Conservation (phyloP, 2,888 invertebrate species). For the Barypeithes pellucidus region DNA sequence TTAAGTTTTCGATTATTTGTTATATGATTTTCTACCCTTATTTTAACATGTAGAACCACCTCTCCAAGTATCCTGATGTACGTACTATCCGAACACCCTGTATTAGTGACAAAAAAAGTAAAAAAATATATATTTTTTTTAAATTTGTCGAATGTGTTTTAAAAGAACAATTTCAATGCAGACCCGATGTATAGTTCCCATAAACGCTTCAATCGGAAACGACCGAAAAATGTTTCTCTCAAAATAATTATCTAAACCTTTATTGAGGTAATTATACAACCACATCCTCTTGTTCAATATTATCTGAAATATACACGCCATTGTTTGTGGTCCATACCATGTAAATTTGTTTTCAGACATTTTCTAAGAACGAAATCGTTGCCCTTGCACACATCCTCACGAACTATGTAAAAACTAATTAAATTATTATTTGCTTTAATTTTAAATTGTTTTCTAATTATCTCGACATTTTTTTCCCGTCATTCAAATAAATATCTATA, state of each 20-base stretch:
- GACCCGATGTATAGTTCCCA: too few relatives aligned
- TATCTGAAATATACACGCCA: neutral
- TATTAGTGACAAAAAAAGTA: too few relatives aligned
- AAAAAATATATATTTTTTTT: too few relatives aligned
- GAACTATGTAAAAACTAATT: neutral
- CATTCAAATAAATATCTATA: slow-evolving; percentile 5
- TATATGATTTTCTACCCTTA: too few relatives aligned
- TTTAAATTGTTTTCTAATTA: slow-evolving; percentile 11
- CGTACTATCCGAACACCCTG: too few relatives aligned
- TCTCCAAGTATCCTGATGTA: too few relatives aligned
- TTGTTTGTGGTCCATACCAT: neutral
- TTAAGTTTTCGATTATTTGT: too few relatives aligned
- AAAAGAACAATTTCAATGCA: too few relatives aligned
- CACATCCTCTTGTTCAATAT: slow-evolving; percentile 1
- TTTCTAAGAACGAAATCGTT: neutral
- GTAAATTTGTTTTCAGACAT: neutral
- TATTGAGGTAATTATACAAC: neutral
- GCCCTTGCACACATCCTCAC: slow-evolving; percentile 8
- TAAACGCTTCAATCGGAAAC: neutral
- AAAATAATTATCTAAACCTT: neutral
- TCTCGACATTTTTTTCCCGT: neutral
- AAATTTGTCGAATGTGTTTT: too few relatives aligned
- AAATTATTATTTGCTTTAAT: slow-evolving; percentile 2
- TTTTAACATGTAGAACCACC: too few relatives aligned
- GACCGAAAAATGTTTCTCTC: neutral